A percentile compares a stretch with the other conserved stretches of the same genome.
Conservation (phyloP, 2,888 invertebrate species). For the Drosophila helvetica region DNA sequence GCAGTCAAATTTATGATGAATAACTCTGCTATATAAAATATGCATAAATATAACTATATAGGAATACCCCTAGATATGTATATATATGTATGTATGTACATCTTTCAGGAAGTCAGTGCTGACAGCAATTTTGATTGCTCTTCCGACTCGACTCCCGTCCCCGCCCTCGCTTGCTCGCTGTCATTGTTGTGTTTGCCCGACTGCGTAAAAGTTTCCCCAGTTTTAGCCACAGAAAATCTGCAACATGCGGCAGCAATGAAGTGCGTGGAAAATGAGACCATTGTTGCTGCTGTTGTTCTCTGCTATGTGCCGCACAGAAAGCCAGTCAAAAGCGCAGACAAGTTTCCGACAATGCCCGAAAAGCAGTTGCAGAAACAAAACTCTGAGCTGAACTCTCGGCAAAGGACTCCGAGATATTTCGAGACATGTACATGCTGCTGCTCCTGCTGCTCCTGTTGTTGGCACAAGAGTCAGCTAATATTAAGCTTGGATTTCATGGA, state of each 20-base stretch:
- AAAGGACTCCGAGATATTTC: constrained; percentile 21
- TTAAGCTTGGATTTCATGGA: constrained; percentile 7
- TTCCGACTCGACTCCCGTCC: not conserved
- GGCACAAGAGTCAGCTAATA: not conserved
- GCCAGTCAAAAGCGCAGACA: constrained; percentile 44
- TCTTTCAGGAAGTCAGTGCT: constrained; percentile 19
- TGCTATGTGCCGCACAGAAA: constrained; percentile 11
- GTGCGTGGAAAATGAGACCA: constrained; percentile 63
- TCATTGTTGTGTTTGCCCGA: constrained; percentile 33
- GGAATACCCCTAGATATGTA: not conserved
- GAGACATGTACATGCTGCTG: constrained; percentile 22
- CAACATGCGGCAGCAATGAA: constrained; percentile 45
- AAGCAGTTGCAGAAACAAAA: constrained; percentile 25
- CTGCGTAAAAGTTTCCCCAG: constrained; percentile 27
- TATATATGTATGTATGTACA: not conserved
- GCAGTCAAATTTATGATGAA: constrained; percentile 47
- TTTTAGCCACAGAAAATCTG: constrained; percentile 5
- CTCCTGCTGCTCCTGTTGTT: constrained; percentile 20
- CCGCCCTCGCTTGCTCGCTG: not conserved
- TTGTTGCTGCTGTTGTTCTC: constrained; percentile 41
- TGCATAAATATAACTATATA: not conserved
- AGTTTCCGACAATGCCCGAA: constrained; percentile 68
- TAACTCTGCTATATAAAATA: constrained; percentile 17
- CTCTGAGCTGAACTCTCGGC: constrained; percentile 11
- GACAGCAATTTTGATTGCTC: constrained; percentile 27